Evolutionary conservation across 2,113 vertebrate genomes (phyloP), one percentile per base, ranked within the genome.

Genomic region (Solea solea): DNA sequence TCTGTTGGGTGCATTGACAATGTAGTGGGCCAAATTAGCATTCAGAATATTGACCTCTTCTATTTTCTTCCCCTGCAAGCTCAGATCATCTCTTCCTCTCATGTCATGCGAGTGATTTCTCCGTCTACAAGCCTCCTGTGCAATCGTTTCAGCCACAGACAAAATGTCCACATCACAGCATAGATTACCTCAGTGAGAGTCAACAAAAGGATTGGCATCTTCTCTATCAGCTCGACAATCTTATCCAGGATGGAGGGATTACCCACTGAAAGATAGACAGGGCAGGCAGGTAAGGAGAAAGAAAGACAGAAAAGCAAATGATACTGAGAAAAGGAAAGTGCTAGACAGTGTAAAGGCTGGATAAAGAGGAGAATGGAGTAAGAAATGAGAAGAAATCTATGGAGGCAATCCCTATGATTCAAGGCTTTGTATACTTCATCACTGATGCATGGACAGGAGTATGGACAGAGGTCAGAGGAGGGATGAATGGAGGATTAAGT

Each of bases 321-420:
- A 55, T 34, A 34, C 34, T 4, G 34, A 34, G 34, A 21, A 41
- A 53, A 45, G 42, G 5, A 72, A 69, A 42, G 11, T 27, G 15
- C 25, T 48, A 27, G 52, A 40, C 13, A 58, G 51, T 49, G 41
- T 12, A 80, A 71, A 72, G 27, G 57, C 75, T 48, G 44, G 55
- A 65, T 62, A 64, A 73, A 81, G 53, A 79, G 53, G 21, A 14
- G 42, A 52, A 56, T 57, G 11, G 72, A 56, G 59, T 39, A 9
- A 16, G 39, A 0, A 3, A 39, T 13, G 16, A 39, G 58, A 74
- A 41, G 53, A 57, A 55, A 70, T 25, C 54, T 3, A 12, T 8
- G 28, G 13, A 65, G 66, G 80, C 81, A 85, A 88, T 85, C 80
- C 84, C 63, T 41, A 8, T 56, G 72, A 83, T 72, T 72, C 61